phyloP scores from a whole-genome alignment of 2,113 vertebrate genomes.

The Tetrax tetrax region DNA sequence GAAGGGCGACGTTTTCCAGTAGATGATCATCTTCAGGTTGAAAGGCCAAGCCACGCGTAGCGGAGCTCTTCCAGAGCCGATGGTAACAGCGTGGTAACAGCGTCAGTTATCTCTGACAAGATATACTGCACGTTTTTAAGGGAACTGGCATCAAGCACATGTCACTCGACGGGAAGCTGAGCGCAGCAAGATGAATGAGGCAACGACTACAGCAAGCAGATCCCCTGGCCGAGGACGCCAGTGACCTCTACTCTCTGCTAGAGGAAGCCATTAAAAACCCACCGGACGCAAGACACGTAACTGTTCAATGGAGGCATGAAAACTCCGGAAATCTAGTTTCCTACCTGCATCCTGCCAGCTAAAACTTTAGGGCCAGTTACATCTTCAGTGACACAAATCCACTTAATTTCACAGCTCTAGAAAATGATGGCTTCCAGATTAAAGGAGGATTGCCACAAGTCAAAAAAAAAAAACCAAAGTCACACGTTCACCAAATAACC shows the following conservation, averaged over 20 bases:
- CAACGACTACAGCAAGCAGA: background rate
- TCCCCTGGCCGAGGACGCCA: fast-evolving
- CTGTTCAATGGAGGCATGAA: background rate
- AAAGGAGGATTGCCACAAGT: background rate
- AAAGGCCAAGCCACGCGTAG: background rate
- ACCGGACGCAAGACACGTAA: fast-evolving
- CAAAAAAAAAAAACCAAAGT: background rate
- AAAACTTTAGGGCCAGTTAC: background rate
- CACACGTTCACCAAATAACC: background rate
- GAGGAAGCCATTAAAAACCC: background rate
- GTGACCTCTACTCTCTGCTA: background rate
- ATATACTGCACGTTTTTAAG: background rate
- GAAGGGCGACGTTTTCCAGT: background rate
- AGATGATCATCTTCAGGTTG: too few species aligned
- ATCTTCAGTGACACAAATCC: background rate
- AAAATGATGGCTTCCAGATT: background rate
- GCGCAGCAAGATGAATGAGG: background rate
- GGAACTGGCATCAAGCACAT: fast-evolving
- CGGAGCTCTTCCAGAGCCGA: background rate
- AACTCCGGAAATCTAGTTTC: background rate
- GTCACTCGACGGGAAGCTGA: background rate
- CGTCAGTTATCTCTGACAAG: too few species aligned
- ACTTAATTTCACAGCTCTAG: background rate
- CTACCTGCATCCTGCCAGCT: background rate
- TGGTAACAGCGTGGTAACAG: fast-evolving